These are phyloP conservation scores for Cairina moschata DNA, from an alignment of 2,113 vertebrate species.

Conservation along the genomic window DNA sequence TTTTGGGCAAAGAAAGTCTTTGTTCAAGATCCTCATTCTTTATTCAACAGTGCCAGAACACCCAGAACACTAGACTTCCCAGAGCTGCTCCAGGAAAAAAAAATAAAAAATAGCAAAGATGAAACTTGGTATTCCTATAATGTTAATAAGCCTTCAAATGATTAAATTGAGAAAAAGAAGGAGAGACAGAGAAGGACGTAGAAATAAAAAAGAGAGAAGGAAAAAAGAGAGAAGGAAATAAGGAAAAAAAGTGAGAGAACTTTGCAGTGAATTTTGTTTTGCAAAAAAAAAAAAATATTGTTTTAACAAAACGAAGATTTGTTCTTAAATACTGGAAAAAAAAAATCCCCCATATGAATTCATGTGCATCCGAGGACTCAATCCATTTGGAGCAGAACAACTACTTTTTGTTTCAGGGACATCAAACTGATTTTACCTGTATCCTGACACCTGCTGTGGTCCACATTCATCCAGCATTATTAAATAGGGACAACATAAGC, in stretches of 20 bases:
- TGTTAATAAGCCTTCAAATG: background rate
- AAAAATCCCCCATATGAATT: background rate
- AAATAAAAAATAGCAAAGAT: background rate
- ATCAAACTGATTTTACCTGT: slow-evolving; percentile 22
- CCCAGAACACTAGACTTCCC: slow-evolving; percentile 24
- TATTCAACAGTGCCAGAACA: slow-evolving; percentile 9
- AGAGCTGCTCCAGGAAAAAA: slow-evolving; percentile 20
- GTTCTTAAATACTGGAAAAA: background rate
- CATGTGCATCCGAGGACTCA: background rate
- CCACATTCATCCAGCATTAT: background rate
- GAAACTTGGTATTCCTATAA: background rate
- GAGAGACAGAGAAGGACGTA: background rate
- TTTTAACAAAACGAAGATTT: background rate
- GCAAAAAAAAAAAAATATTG: background rate
- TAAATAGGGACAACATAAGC: background rate
- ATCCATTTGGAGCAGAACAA: background rate
- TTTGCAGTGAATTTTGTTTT: background rate
- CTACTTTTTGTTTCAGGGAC: background rate
- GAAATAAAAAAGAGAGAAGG: background rate
- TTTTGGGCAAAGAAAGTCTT: slow-evolving; percentile 52
- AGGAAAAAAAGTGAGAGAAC: background rate
- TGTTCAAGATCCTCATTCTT: slow-evolving; percentile 44
- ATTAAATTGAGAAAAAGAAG: background rate
- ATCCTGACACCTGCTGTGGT: background rate
- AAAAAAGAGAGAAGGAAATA: background rate